Base-by-base conservation (phyloP, 2,888 invertebrate species). In the Caenorhabditis zanzibari region DNA sequence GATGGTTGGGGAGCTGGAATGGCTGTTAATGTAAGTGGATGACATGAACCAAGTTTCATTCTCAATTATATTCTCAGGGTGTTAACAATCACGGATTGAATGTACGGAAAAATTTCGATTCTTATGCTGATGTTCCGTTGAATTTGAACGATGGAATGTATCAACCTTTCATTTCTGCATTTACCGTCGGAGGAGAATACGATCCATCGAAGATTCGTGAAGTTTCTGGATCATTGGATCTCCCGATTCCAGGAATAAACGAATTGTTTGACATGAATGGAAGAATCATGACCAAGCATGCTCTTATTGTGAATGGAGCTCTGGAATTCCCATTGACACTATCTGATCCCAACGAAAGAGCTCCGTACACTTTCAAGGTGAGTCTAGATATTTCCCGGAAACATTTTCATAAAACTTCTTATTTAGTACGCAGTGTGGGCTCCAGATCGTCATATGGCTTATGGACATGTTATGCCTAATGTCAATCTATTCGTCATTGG, bases 1-100 rank as follows among this genome's bases (percentile, higher is more conserved):
- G 90, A 90, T 81, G 87, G 87, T 58, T 90, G 90, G 90, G 89
- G 90, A 22, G 84, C 89, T n/a, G 90, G 90, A 35, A 89, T 85
- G 73, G 90, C 89, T 10, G 88, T 90, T 28, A 89, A 88, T 80
- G 90, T 90, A 54, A 81, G 82, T 77, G 49, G 10, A 16, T 66
- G 14, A 5, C 52, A 38, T 6, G 19, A 19, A 5, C 4, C 2
- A 5, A 14, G 4, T 26, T 16, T 58, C 28, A n/a, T 32, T 49
- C 49, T 49, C n/a, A 54, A 26, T 14, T 54, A 1, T 26, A 0
- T 26, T 54, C 10, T 12, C 26, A 90, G 89, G 89, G 86, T 19
- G 89, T 90, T 24, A 90, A 90, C 80, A 88, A 83, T 59, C 84
- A 84, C 71, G 86, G 86, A 14, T 64, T 90, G 41, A 83, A 85